Conservation (phyloP, 1,140 invertebrate species). For the Archivesica marissinica region DNA sequence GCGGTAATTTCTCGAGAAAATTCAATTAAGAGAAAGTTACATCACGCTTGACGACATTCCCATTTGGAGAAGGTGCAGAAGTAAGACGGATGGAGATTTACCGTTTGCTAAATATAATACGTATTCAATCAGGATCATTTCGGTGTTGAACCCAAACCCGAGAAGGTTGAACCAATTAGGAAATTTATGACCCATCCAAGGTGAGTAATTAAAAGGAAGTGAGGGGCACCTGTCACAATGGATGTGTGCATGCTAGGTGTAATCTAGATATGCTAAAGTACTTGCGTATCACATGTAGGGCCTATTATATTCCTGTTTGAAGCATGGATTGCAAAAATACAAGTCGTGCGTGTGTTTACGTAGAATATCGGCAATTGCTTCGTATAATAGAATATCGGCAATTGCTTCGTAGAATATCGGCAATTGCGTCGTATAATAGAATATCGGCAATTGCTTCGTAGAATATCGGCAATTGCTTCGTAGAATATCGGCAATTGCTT, state of each 20-base stretch:
- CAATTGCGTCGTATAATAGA: no score
- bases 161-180: constrained; percentile 8
- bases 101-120: constrained; percentile 6
- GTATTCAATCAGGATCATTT: constrained; percentile 16
- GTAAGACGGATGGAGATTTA: not conserved
- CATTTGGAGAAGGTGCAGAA: not conserved
- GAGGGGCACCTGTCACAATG: constrained; percentile 8
- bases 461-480: no score
- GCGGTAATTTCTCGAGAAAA: no score
- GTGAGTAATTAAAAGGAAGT: constrained; percentile 22
- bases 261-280: not conserved
- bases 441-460: no score
- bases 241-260: constrained; percentile 1
- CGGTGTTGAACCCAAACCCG: not conserved
- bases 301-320: no score
- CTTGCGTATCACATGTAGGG: not conserved
- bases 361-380: no score
- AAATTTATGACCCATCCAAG: constrained; percentile 14
- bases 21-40: not conserved
- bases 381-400: no score
- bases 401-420: no score
- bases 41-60: not conserved
- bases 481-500: no score
- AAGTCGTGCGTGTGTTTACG: no score
- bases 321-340: no score